Evolutionary conservation across 2,113 vertebrate genomes (phyloP).

Genomic region (Prionailurus viverrinus): DNA sequence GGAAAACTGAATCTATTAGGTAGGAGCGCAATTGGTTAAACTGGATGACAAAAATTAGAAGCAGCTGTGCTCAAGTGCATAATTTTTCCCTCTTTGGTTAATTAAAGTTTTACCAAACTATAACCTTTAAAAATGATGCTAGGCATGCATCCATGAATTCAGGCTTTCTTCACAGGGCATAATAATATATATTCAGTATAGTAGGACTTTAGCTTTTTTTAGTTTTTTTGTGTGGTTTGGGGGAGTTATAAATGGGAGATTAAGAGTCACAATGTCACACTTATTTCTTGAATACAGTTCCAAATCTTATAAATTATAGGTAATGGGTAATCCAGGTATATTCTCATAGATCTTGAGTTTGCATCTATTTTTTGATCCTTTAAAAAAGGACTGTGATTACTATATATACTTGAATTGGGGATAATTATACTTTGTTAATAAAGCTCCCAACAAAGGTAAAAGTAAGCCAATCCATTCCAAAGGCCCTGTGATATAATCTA

Average conservation of each 20-base stretch:
- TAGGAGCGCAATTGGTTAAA: conserved; percentile 14
- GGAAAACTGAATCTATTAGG: neutral
- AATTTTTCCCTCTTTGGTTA: conserved; percentile 22
- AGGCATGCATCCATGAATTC: neutral
- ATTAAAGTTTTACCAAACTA: conserved; percentile 37
- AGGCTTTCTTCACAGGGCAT: neutral
- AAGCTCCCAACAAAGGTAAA: neutral
- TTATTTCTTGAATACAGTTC: neutral
- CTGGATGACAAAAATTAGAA: neutral
- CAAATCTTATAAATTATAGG: neutral
- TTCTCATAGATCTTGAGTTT: neutral
- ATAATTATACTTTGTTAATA: neutral
- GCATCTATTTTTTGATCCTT: neutral
- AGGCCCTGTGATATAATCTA: neutral
- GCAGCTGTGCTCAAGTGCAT: neutral
- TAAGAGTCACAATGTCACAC: neutral
- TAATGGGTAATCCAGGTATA: neutral
- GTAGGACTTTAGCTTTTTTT: neutral
- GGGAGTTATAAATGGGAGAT: neutral
- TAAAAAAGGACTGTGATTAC: neutral
- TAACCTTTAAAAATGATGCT: neutral
- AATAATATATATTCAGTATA: neutral
- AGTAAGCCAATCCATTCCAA: neutral
- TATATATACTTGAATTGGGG: neutral
- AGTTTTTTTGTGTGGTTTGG: neutral